Base-by-base conservation (phyloP, 2,797 vertebrate genomes). In the Sebastes steindachneri region DNA sequence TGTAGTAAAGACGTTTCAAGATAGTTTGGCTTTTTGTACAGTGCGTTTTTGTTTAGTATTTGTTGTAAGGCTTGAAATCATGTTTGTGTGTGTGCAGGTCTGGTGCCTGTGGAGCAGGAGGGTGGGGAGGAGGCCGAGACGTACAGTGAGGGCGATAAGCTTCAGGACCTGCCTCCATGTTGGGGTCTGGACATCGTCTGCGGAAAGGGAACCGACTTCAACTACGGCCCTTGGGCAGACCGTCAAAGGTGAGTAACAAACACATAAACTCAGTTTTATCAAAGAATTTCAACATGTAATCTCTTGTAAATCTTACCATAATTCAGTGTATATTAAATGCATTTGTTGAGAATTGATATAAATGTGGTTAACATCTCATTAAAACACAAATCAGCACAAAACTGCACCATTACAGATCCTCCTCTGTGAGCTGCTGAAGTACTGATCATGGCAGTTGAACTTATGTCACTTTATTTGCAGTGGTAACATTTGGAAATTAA, bases 151-250 rank as follows among this genome's bases (percentile, higher is more conserved):
- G 97, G 95, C 35, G 96, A 97, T 83, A 97, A 98, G 82, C 93
- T 99, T 45, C 98, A 99, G 95, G 99, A 99, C 84, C 92, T 99
- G 59, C 99, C 99, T 63, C 99, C 99, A 0, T 99, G 99, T 59
- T 99, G 98, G 98, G 99, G 99, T 68, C 93, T 99, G 86, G 99
- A 99, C 80, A 99, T 99, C 7, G 98, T 99, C 74, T 99, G 98
- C 93, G 98, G 98, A 1, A 99, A 99, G 96, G 99, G 98, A 91
- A 99, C 98, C 3, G 98, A 99, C 84, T 99, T 99, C 89, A 99
- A 99, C 93, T 99, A 99, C 9, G 99, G 99, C 3, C 99, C 98
- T 0, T 99, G 99, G 99, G 98, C 97, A 8, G 99, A 99, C 65
- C 96, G 98, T 35, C 98, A 99, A 90, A 98, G 99, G 99, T 99